Evolutionary conservation across 1,140 invertebrate species (phyloP).

Genomic region (Tetragonula clypearis): DNA sequence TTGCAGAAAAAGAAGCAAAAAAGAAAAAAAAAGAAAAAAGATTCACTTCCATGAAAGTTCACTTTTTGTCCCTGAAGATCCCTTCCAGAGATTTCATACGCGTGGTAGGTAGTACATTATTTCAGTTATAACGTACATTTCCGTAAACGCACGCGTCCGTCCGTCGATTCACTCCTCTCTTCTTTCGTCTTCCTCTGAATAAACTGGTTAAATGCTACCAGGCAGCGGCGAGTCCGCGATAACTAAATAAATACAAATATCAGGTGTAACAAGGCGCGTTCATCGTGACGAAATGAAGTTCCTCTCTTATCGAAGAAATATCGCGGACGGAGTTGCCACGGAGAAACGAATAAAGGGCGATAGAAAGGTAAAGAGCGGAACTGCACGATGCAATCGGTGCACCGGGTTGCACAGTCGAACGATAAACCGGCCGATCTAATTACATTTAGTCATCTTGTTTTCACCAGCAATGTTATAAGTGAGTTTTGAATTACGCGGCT

Average conservation of each 20-base stretch:
- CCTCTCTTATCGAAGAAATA: background rate
- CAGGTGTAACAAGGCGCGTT: background rate
- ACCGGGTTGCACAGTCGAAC: background rate
- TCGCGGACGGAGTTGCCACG: background rate
- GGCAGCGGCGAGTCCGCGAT: background rate
- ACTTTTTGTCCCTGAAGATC: background rate
- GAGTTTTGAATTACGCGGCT: background rate
- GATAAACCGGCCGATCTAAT: constrained; percentile 21
- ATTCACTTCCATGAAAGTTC: background rate
- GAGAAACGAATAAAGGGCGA: background rate
- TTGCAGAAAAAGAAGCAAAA: no score
- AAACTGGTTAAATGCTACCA: background rate
- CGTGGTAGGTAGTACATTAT: background rate
- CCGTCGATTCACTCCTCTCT: no score
- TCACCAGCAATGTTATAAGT: constrained; percentile 16
- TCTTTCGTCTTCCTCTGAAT: no score
- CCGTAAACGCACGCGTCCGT: background rate
- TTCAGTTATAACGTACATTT: background rate
- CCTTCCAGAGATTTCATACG: background rate
- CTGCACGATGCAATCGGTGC: background rate
- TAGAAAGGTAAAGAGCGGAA: constrained; percentile 1
- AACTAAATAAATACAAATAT: background rate
- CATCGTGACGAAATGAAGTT: background rate
- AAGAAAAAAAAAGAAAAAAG: background rate
- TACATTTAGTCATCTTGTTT: background rate